Conservation (phyloP, 2,888 invertebrate genomes). For the Thera obeliscata region DNA sequence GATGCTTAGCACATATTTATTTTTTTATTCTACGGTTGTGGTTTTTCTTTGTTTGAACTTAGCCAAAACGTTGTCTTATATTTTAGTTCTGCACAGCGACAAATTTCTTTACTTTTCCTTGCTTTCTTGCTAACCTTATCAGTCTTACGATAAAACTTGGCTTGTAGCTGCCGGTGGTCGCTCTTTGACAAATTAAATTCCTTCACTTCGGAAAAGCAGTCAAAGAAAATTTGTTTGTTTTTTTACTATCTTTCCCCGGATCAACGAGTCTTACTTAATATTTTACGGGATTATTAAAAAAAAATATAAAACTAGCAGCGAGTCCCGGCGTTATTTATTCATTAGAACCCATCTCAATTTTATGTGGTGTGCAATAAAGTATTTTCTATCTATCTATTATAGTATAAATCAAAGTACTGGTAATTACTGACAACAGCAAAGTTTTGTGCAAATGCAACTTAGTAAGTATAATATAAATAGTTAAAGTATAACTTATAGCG, state of each 20-base stretch:
- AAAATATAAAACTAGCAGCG: too few species aligned
- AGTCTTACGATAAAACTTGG: slow-evolving; percentile 57
- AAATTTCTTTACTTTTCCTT: slow-evolving; percentile 45
- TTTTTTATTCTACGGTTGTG: neutral
- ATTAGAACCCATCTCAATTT: too few species aligned
- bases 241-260: slow-evolving; percentile 7
- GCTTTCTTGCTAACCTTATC: slow-evolving; percentile 49
- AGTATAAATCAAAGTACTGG: too few species aligned
- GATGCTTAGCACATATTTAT: too few species aligned
- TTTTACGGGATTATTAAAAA: neutral
- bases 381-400: too few species aligned
- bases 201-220: slow-evolving; percentile 50
- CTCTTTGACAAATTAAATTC: slow-evolving; percentile 61
- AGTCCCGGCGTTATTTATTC: too few species aligned
- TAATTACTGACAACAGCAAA: too few species aligned
- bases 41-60: slow-evolving; percentile 1
- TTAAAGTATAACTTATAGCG: too few species aligned
- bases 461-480: too few species aligned
- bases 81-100: slow-evolving; percentile 31
- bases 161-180: slow-evolving; percentile 43
- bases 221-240: slow-evolving; percentile 30
- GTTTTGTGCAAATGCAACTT: too few species aligned
- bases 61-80: slow-evolving; percentile 22
- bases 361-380: too few species aligned
- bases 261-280: neutral